Evolutionary conservation across 1,140 invertebrate genomes (phyloP).

Genomic region (Gryon sp.): DNA sequence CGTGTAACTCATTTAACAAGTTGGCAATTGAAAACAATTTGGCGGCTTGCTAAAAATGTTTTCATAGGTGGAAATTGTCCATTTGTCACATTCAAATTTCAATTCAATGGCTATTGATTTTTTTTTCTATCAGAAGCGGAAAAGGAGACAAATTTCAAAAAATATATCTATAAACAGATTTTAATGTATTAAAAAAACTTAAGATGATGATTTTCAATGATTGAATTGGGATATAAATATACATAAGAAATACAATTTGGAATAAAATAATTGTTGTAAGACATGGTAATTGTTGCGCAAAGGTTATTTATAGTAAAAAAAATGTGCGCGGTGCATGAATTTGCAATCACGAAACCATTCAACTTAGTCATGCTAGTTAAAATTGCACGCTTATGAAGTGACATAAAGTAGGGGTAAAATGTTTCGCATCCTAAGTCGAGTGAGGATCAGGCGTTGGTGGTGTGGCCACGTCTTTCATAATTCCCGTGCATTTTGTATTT

Average conservation of each 20-base stretch:
- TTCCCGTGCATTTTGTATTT: constrained; percentile 2
- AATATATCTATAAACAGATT: too few relatives aligned
- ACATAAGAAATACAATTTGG: too few relatives aligned
- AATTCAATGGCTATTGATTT: not conserved
- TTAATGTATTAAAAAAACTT: too few relatives aligned
- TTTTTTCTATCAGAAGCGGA: too few relatives aligned
- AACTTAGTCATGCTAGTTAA: constrained; percentile 3
- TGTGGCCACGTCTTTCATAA: constrained; percentile 1
- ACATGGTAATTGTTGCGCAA: too few relatives aligned
- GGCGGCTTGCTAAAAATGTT: not conserved
- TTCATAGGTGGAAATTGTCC: not conserved
- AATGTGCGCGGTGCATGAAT: not conserved
- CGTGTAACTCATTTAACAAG: constrained; percentile 35
- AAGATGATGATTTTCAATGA: too few relatives aligned
- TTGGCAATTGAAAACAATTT: constrained; percentile 27
- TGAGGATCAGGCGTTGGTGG: not conserved
- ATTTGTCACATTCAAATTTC: not conserved
- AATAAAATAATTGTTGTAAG: too few relatives aligned
- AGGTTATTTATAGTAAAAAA: too few relatives aligned
- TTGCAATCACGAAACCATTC: constrained; percentile 9
- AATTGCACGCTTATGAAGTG: not conserved
- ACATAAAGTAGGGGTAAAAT: constrained; percentile 28
- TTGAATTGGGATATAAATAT: too few relatives aligned
- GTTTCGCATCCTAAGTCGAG: not conserved
- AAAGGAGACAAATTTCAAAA: too few relatives aligned